phyloP scores from a whole-genome alignment of 2,113 vertebrate species.

The Hymenochirus boettgeri region DNA sequence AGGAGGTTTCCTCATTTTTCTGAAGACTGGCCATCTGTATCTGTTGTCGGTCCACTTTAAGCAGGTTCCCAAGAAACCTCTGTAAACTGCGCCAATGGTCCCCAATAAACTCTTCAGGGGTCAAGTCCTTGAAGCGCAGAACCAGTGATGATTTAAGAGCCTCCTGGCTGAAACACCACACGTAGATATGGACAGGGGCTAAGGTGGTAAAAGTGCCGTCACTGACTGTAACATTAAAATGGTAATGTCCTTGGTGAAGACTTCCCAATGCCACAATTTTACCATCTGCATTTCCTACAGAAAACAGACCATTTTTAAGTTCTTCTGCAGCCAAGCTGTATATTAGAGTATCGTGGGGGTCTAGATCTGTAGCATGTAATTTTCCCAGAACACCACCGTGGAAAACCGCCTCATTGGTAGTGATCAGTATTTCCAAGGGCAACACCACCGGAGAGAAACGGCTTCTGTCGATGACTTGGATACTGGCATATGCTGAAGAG shows the following conservation, averaged over 20 bases:
- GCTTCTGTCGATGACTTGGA: slow-evolving; percentile 83
- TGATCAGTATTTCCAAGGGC: slow-evolving; percentile 88
- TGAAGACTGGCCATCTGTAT: slow-evolving; percentile 89
- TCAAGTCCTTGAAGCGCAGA: slow-evolving; percentile 69
- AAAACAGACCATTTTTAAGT: slow-evolving; percentile 60
- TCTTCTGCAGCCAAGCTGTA: slow-evolving; percentile 67
- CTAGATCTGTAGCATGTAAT: slow-evolving; percentile 87
- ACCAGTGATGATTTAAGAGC: slow-evolving; percentile 72
- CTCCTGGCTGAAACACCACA: slow-evolving; percentile 72
- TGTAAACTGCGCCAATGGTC: slow-evolving; percentile 90
- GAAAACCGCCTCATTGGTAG: slow-evolving; percentile 61
- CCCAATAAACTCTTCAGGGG: slow-evolving; percentile 83
- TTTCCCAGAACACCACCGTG: slow-evolving; percentile 78
- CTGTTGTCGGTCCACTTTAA: slow-evolving; percentile 67
- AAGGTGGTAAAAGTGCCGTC: slow-evolving; percentile 77
- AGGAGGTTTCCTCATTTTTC: slow-evolving; percentile 55
- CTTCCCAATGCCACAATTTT: slow-evolving; percentile 76
- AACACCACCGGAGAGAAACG: slow-evolving; percentile 76
- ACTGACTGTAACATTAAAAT: slow-evolving; percentile 79
- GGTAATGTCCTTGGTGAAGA: slow-evolving; percentile 74
- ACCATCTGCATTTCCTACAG: slow-evolving; percentile 71
- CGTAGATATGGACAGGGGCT: slow-evolving; percentile 67
- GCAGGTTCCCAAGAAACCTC: slow-evolving; percentile 67
- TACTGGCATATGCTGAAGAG: slow-evolving; percentile 77
- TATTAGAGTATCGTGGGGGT: slow-evolving; percentile 76